Evolutionary conservation across 2,888 invertebrate species (phyloP), one percentile per base, ranked within the genome.

Genomic region (Meloe dianella): DNA sequence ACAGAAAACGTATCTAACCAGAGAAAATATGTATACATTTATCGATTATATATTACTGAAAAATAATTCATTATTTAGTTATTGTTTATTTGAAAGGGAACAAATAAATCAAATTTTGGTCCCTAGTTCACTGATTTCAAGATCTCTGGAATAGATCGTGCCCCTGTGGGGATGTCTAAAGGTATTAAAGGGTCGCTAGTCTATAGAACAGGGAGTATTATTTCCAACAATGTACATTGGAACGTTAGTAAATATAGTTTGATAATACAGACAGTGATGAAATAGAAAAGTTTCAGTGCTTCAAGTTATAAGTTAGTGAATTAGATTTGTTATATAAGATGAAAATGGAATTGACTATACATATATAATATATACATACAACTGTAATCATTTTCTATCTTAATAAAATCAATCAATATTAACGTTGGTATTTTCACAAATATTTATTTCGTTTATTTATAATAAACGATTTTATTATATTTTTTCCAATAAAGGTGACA

Each of bases 401-500:
- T n/a, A n/a, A n/a, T n/a, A n/a, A n/a, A n/a, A n/a, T n/a, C n/a
- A n/a, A n/a, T n/a, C n/a, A n/a, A n/a, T n/a, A n/a, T n/a, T n/a
- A n/a, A n/a, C n/a, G n/a, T n/a, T n/a, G n/a, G n/a, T n/a, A n/a
- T n/a, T n/a, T n/a, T n/a, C n/a, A n/a, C n/a, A n/a, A n/a, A n/a
- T n/a, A n/a, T n/a, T n/a, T n/a, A n/a, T n/a, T n/a, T n/a, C n/a
- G n/a, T n/a, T n/a, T 10, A 17, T 12, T 3, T 5, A 17, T 17
- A 4, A 17, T 41, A 27, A 27, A 27, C 27, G 27, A 27, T 27
- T 27, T 27, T 27, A 27, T 41, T 41, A 17, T 41, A 17, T 17
- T 41, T n/a, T 41, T 41, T 60, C n/a, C 63, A 68, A 68, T 65
- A 68, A 24, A 62, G 68, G 63, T 65, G 61, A 58, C 65, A 68